Percentiles rank a stretch among this genome's conserved stretches.
These are phyloP conservation scores for Thymelicus sylvestris DNA, from an alignment of 2,888 invertebrate species.

Conservation along the genomic window DNA sequence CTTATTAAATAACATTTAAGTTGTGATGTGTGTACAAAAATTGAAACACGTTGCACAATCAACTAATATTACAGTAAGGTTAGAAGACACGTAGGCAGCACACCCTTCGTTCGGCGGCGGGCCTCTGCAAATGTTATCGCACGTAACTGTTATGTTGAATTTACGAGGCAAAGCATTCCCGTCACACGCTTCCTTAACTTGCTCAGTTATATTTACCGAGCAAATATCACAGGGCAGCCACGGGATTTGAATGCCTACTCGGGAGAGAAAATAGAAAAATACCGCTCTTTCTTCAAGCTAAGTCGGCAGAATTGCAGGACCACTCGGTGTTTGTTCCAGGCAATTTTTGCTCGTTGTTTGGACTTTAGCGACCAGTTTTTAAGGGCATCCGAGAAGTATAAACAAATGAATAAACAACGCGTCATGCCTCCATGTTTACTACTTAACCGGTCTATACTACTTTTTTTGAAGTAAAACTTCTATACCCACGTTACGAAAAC, in stretches of 20 bases:
- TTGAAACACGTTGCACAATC: no score
- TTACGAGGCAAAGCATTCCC: conserved; percentile 10
- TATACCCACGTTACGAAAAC: no score
- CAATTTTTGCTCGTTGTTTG: no score
- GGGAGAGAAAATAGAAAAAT: conserved; percentile 15
- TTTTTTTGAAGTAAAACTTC: no score
- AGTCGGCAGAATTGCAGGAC: neutral
- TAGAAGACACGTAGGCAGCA: conserved; percentile 14
- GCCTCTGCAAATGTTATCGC: conserved; percentile 13
- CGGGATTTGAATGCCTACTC: conserved; percentile 39
- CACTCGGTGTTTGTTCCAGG: no score
- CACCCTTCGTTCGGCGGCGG: neutral
- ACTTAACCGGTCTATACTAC: no score
- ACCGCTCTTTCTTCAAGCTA: neutral
- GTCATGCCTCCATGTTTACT: no score
- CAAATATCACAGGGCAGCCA: conserved; percentile 32
- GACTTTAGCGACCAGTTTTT: no score
- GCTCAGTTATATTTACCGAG: conserved; percentile 32
- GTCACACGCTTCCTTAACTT: conserved; percentile 33
- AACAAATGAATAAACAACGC: no score
- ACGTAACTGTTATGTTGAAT: conserved; percentile 21
- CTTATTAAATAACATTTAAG: no score
- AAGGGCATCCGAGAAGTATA: no score
- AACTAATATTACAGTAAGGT: neutral
- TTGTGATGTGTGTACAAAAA: no score